phyloP scores from a whole-genome alignment of 2,797 vertebrate genomes.

The Coregonus ussuriensis region DNA sequence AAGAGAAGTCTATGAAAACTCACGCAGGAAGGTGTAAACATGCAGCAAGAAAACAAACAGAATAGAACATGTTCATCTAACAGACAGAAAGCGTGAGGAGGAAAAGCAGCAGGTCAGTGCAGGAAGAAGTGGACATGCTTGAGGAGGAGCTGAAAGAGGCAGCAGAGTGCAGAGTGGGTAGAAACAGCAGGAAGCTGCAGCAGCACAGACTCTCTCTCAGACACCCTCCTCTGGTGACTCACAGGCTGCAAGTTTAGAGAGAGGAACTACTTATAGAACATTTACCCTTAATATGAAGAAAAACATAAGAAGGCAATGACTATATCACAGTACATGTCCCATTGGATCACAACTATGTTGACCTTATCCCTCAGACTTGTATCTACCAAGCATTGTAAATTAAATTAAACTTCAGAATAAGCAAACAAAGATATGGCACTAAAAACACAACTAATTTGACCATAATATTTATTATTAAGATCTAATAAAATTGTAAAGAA shows the following conservation, averaged over 20 bases:
- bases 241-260: slow-evolving; percentile 33
- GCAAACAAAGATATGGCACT: no score
- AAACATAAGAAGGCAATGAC: neutral
- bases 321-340: neutral
- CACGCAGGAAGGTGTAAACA: neutral
- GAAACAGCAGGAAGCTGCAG: neutral
- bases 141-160: slow-evolving; percentile 14
- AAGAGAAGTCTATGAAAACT: neutral
- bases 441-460: no score
- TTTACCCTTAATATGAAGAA: neutral
- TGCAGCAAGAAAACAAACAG: neutral
- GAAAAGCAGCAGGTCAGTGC: slow-evolving; percentile 16
- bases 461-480: no score
- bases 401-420: no score
- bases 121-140: slow-evolving; percentile 12
- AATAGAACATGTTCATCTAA: neutral
- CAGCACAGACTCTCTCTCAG: slow-evolving; percentile 14
- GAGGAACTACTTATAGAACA: slow-evolving; percentile 28
- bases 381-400: no score
- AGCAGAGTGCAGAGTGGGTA: slow-evolving; percentile 5
- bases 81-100: neutral
- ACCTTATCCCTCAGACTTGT: no score
- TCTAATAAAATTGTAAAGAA: neutral
- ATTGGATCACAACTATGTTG: neutral
- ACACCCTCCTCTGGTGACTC: slow-evolving; percentile 18